Conservation (phyloP, 1,140 invertebrate genomes). For the Saccostrea cuccullata region DNA sequence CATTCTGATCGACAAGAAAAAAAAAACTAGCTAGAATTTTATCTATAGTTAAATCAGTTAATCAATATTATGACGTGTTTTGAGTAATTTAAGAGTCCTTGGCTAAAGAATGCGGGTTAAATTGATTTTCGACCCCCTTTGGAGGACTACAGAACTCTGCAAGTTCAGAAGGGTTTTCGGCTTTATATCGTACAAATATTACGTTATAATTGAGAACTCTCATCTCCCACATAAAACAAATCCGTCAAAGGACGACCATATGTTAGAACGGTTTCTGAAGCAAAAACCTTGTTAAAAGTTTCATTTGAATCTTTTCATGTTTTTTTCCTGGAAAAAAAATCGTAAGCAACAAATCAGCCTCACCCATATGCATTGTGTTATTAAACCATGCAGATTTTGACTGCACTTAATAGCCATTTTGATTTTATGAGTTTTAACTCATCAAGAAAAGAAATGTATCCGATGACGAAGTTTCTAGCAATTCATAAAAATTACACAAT, state of each 20-base stretch:
- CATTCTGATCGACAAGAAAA: background rate
- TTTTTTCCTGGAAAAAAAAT: background rate
- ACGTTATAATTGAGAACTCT: background rate
- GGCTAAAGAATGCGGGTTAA: background rate
- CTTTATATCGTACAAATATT: constrained; percentile 13
- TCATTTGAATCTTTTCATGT: constrained; percentile 6
- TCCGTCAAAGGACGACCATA: background rate
- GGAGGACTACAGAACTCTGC: background rate
- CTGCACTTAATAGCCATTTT: background rate
- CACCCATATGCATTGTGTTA: background rate
- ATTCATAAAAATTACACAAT: background rate
- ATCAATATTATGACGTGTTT: constrained; percentile 22
- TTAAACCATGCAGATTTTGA: background rate
- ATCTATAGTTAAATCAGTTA: constrained; percentile 21
- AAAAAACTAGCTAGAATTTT: background rate
- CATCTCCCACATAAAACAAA: constrained; percentile 26
- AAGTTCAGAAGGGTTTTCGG: background rate
- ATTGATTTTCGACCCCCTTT: constrained; percentile 30
- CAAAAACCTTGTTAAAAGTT: constrained; percentile 20
- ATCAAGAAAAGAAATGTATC: background rate
- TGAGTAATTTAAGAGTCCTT: constrained; percentile 5
- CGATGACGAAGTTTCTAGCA: background rate
- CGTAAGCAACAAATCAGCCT: background rate
- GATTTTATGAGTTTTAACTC: background rate
- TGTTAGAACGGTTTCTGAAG: background rate